Base-by-base conservation (phyloP, 2,113 vertebrate species). In the Pangasianodon hypophthalmus region DNA sequence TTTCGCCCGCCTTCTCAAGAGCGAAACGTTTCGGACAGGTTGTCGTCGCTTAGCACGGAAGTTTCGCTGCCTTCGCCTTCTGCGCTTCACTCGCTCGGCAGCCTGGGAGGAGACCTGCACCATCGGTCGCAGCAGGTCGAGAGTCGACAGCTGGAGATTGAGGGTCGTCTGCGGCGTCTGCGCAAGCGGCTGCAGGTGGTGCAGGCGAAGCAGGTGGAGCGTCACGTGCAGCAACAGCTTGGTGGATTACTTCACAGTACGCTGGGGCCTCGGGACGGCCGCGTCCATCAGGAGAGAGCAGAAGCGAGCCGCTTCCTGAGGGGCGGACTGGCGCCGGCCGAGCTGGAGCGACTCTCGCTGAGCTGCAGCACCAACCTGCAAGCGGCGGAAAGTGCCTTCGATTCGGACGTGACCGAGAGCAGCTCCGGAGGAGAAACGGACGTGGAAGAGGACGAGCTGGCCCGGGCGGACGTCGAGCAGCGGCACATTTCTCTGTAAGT, bases 351-450 rank as follows among this genome's bases (percentile, higher is more conserved):
- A 41, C 97, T 99, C 94, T 97, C 97, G 44, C 95, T 97, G 89
- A 98, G 97, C 11, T 97, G 98, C n/a, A 95, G 97, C 86, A 97
- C 98, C 93, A 98, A 97, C 92, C 91, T 99, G 93, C 96, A 96
- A 44, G 97, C 96, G 67, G 97, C 96, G 1, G 98, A 99, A 91
- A 96, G 94, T 58, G 97, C 98, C 0, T 99, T 99, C 80, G 98
- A 99, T 95, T 99, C 98, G 0, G 98, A 99, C 82, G 97, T 97
- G 90, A 99, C 98, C 0, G 98, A 99, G 93, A 99, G 98, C 94
- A 99, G 98, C 93, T 99, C 98, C 0, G 98, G 98, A 58, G 98
- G 98, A 60, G 98, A 99, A 93, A 97, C 98, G 46, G 98, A 99
- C 50, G 94, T 98, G 50, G 98, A 99, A 90, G 98, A 99, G 58